Conservation (phyloP, 2,797 vertebrate genomes). For the Micrastur ruficollis region DNA sequence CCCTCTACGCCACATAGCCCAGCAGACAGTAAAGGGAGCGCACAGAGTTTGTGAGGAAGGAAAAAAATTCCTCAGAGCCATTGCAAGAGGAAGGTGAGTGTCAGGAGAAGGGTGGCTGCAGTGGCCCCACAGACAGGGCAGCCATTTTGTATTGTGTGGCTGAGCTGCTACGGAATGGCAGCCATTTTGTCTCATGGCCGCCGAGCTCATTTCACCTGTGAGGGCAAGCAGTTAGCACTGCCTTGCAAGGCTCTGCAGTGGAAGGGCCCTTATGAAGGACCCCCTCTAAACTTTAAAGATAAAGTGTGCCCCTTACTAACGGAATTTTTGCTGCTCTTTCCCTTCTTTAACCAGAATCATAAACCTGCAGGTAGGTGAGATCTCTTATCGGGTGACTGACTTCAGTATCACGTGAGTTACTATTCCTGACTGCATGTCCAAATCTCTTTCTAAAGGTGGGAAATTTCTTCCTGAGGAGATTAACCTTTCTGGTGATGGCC, state of each 20-base stretch:
- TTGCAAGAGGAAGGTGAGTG: not conserved
- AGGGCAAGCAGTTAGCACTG: not conserved
- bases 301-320: not conserved
- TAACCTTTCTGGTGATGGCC: not conserved
- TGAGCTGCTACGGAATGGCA: not conserved
- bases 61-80: not conserved
- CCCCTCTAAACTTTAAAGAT: not conserved
- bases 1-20: not conserved
- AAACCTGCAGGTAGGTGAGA: not conserved
- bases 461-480: not conserved
- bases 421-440: not conserved
- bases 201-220: not conserved
- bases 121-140: not conserved
- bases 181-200: not conserved
- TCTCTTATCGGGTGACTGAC: not conserved
- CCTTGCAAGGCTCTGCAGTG: not conserved
- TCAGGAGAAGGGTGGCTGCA: accelerated
- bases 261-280: not conserved
- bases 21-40: not conserved
- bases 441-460: not conserved
- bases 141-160: not conserved
- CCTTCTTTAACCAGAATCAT: not conserved
- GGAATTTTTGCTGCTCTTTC: not conserved
- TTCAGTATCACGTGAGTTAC: not conserved
- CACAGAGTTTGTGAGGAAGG: not conserved